phyloP scores from a whole-genome alignment of 2,888 invertebrate genomes.

The Ochropleura leucogaster region DNA sequence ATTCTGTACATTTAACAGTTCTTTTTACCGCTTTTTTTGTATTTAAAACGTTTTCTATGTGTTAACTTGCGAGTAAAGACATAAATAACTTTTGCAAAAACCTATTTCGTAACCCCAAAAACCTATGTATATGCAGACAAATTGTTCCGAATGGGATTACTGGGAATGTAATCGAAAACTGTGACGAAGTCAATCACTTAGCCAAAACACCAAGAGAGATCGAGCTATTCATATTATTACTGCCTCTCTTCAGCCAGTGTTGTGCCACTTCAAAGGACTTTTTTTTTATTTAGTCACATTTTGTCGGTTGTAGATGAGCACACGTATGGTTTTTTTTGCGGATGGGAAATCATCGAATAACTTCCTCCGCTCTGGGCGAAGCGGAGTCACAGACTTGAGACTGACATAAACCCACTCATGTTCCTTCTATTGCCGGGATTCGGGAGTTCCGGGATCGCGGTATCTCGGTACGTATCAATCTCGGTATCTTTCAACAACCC shows the following conservation, averaged over 20 bases:
- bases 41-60: neutral
- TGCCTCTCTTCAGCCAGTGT: neutral
- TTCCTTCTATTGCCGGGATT: too few species aligned
- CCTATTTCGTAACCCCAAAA: neutral
- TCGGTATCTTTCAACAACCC: too few species aligned
- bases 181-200: slow-evolving; percentile 27
- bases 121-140: neutral
- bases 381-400: too few species aligned
- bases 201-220: neutral
- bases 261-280: neutral
- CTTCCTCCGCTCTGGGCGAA: too few species aligned
- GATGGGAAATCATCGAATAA: too few species aligned
- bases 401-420: too few species aligned
- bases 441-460: too few species aligned
- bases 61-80: too few species aligned
- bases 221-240: neutral
- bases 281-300: neutral
- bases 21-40: neutral
- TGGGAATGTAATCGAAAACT: slow-evolving; percentile 4
- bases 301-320: neutral
- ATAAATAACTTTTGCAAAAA: neutral
- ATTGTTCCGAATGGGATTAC: slow-evolving; percentile 1
- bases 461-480: too few species aligned
- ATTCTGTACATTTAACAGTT: neutral
- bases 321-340: too few species aligned